Evolutionary conservation across 2,888 invertebrate genomes (phyloP), one percentile per base, ranked within the genome.

Genomic region (Antheraea yamamai): DNA sequence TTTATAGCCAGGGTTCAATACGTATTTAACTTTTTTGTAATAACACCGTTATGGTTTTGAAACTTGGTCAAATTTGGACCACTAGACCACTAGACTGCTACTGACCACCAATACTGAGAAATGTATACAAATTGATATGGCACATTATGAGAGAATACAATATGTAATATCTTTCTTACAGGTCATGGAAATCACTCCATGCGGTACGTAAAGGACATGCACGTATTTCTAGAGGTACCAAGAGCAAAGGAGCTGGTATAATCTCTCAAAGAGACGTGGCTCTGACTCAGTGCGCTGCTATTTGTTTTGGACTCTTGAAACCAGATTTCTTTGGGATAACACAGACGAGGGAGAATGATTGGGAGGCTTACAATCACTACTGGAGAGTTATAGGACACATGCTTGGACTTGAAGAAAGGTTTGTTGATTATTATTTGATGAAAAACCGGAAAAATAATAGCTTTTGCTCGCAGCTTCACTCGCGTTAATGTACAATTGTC

Each of bases 221-320:
- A 55, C 93, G 95, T 2, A 96, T 96, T 0, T 96, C 96, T 66
- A 92, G 95, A 35, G 89, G 92, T 0, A 89, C 95, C 18, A 90
- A 88, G 75, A 72, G 86, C 4, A 88, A 89, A 90, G 93, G 95
- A 10, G 81, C 93, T 4, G 96, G 96, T 0, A 91, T 95, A 64
- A 96, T 98, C 61, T 96, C 97, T 0, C 98, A 98, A 88, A 96
- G 97, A 79, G 98, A 98, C 87, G 96, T 99, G 95, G 97, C 97
- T 0, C 87, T 98, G 14, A 98, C 98, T 0, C 98, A 98, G 89
- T 98, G 97, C 86, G 98, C 98, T 4, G 98, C 98, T 87, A 96
- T 98, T 85, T 98, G 98, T 0, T 96, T 96, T 80, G 94, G 96
- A 0, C 87, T 97, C 0, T 85, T 97, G 10, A 96, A 96, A 73